Evolutionary conservation across 2,113 vertebrate species (phyloP), one percentile per base, ranked within the genome.

Genomic region (Paraplagusia blochii): DNA sequence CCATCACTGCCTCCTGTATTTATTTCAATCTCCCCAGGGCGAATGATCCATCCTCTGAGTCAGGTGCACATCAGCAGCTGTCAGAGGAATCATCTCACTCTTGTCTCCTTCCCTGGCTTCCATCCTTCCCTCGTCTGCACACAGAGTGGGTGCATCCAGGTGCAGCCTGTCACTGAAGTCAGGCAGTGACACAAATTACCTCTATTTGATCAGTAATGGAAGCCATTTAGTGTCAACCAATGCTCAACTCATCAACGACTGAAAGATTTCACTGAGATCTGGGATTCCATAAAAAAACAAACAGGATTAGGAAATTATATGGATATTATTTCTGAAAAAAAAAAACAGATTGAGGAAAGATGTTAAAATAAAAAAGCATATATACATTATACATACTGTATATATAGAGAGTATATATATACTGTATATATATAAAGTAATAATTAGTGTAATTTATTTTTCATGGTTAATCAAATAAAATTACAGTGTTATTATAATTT

Each of bases 181-280:
- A 89, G 78, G 86, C 80, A 87, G 88, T 90, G 89, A 85, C 82
- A 88, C 79, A 88, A 93, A 92, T 83, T 84, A 85, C 75, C 10
- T 3, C 68, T 71, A 58, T 58, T 84, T 81, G 81, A 88, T 89
- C 61, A 71, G 89, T 89, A 77, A 86, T 88, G 64, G 60, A 81
- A 74, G 62, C 78, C 71, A 72, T 83, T 87, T 80, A 68, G 72
- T 72, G 77, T 80, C 79, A 66, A 76, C 53, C 42, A 50, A 46
- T 55, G 63, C 69, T 66, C 44, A 63, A 53, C 65, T 48, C 39
- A 40, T 53, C 62, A 34, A 59, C 58, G 55, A 75, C 59, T 53
- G 66, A 44, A 35, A 58, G 58, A 45, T 63, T 69, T 78, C 47
- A 61, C 70, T 69, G 48, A 58, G 29, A 58, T 34, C 40, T 29